Percentiles rank a stretch among this genome's conserved stretches.
Conservation (phyloP, 1,140 invertebrate genomes). For the Polypedilum vanderplanki region DNA sequence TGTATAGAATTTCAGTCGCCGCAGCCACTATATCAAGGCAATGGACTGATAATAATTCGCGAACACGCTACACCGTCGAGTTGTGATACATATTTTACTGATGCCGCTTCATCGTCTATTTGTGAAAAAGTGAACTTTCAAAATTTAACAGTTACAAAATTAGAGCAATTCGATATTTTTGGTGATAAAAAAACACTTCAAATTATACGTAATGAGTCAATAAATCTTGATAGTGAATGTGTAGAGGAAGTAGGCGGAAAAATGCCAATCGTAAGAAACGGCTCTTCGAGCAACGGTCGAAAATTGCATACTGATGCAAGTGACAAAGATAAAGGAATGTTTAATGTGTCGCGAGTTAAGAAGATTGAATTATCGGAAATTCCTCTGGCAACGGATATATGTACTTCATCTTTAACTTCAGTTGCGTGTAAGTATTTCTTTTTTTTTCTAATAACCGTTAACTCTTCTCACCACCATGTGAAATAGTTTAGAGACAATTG, state of each 20-base stretch:
- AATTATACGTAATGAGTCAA: neutral
- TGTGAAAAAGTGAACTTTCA: neutral
- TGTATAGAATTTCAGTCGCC: neutral
- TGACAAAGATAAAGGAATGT: constrained; percentile 1
- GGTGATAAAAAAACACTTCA: neutral
- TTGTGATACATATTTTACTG: neutral
- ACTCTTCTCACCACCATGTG: neutral
- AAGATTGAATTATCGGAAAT: constrained; percentile 11
- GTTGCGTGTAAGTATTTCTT: neutral
- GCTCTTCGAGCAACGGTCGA: neutral
- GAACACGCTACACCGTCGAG: neutral
- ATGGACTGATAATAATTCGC: neutral
- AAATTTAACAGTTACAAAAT: neutral
- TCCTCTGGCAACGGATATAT: neutral
- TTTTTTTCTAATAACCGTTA: neutral
- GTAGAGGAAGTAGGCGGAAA: neutral
- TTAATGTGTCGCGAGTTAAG: constrained; percentile 12
- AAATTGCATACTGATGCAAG: neutral
- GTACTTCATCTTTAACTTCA: neutral
- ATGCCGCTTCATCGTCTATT: neutral
- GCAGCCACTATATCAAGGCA: neutral
- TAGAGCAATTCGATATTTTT: neutral
- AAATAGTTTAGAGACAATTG: constrained; percentile 6
- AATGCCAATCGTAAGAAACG: neutral
- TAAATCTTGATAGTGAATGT: neutral